A percentile compares a stretch with the other conserved stretches of the same genome.
Conservation (phyloP, 2,888 invertebrate species). For the Disparrhopalites patrizii region DNA sequence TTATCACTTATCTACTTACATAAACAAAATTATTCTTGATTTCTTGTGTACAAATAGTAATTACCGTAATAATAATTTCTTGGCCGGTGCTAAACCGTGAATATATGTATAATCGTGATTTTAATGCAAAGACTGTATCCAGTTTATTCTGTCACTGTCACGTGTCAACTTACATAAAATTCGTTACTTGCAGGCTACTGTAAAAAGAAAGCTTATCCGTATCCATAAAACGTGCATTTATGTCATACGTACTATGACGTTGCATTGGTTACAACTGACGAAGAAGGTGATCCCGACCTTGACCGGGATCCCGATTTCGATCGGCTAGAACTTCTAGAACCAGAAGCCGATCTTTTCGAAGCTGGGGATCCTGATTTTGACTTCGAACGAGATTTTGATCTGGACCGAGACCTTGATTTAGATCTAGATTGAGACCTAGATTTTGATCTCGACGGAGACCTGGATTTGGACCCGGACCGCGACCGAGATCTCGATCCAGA, state of each 20-base stretch:
- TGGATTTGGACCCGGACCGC: slow-evolving; percentile 27
- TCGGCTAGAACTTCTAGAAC: slow-evolving; percentile 50
- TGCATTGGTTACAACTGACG: slow-evolving; percentile 4
- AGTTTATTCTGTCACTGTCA: slow-evolving; percentile 11
- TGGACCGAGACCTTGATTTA: slow-evolving; percentile 31
- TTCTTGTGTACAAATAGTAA: background rate
- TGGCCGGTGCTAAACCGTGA: slow-evolving; percentile 8
- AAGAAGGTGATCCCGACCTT: slow-evolving; percentile 51
- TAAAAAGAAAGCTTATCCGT: no score
- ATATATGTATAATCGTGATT: slow-evolving; percentile 7
- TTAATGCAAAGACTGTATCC: slow-evolving; percentile 8
- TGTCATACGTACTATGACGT: background rate
- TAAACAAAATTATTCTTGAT: background rate
- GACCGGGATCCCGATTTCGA: slow-evolving; percentile 50
- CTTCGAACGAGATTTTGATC: slow-evolving; percentile 49
- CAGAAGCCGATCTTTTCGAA: slow-evolving; percentile 50
- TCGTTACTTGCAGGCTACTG: no score
- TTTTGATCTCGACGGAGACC: slow-evolving; percentile 28
- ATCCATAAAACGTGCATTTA: no score
- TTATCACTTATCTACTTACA: background rate
- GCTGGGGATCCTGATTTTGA: slow-evolving; percentile 45
- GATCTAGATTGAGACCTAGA: slow-evolving; percentile 35
- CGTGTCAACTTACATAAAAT: background rate
- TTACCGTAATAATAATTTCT: slow-evolving; percentile 18
- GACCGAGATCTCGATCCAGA: slow-evolving; percentile 27